Evolutionary conservation across 2,888 invertebrate species (phyloP).

Genomic region (Dyspetes luteomarginatus): DNA sequence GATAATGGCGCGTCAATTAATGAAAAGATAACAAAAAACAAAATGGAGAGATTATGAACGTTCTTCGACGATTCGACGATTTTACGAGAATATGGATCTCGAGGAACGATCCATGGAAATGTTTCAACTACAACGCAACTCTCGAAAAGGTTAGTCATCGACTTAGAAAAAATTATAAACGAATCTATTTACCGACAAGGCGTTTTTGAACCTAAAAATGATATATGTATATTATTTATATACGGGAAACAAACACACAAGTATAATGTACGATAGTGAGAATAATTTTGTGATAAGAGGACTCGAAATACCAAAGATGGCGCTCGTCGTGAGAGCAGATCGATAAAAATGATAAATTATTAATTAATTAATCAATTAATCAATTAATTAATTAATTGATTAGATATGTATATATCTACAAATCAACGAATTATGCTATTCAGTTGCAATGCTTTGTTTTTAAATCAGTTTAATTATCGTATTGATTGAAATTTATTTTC

Average conservation of each 20-base stretch:
- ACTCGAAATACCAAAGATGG: constrained; percentile 69
- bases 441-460: constrained; percentile 22
- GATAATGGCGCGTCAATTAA: constrained; percentile 66
- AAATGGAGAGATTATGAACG: neutral
- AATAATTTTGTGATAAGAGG: constrained; percentile 73
- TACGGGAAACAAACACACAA: neutral
- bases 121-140: constrained; percentile 31
- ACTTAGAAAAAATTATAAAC: neutral
- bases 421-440: constrained; percentile 45
- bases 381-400: constrained; percentile 24
- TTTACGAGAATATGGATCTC: constrained; percentile 26
- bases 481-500: constrained; percentile 18
- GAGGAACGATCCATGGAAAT: constrained; percentile 9
- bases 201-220: neutral
- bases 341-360: constrained; percentile 20
- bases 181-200: neutral
- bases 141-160: constrained; percentile 37
- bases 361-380: constrained; percentile 49
- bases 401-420: constrained; percentile 13
- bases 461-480: constrained; percentile 4
- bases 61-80: constrained; percentile 11
- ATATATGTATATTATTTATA: constrained; percentile 37
- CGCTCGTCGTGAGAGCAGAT: constrained; percentile 21
- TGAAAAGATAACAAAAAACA: constrained; percentile 12
- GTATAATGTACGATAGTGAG: constrained; percentile 64